Evolutionary conservation across 2,888 invertebrate species (phyloP).

Genomic region (Caenorhabditis sp.): DNA sequence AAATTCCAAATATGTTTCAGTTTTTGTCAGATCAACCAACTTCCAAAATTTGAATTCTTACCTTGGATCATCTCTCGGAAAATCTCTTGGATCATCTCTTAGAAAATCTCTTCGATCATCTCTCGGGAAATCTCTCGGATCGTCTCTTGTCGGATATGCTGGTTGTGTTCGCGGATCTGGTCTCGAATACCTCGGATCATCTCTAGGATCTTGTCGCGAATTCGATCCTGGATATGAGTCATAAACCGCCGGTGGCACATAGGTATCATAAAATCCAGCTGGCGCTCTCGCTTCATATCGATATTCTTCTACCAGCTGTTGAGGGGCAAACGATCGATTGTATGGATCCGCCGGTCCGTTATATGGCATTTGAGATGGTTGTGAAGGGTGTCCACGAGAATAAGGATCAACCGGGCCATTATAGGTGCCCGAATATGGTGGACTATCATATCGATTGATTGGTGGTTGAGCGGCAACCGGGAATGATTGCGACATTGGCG

Average conservation of each 20-base stretch:
- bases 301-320: background rate
- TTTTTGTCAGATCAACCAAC: too few species aligned
- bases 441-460: background rate
- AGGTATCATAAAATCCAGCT: background rate
- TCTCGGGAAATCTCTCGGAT: background rate
- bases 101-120: background rate
- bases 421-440: too few species aligned
- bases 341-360: background rate
- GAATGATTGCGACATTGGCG: conserved; percentile 1
- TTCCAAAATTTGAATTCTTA: too few species aligned
- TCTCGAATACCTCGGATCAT: conserved; percentile 2
- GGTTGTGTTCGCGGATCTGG: conserved; percentile 8
- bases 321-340: background rate
- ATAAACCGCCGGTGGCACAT: background rate
- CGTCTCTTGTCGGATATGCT: background rate
- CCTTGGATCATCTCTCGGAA: too few species aligned
- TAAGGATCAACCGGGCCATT: background rate
- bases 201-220: conserved; percentile 4
- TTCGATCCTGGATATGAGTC: background rate
- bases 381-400: background rate
- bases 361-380: background rate
- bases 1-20: too few species aligned
- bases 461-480: background rate
- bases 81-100: background rate
- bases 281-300: background rate